Base-by-base conservation (phyloP, 2,888 invertebrate genomes). In the Macaria liturata region DNA sequence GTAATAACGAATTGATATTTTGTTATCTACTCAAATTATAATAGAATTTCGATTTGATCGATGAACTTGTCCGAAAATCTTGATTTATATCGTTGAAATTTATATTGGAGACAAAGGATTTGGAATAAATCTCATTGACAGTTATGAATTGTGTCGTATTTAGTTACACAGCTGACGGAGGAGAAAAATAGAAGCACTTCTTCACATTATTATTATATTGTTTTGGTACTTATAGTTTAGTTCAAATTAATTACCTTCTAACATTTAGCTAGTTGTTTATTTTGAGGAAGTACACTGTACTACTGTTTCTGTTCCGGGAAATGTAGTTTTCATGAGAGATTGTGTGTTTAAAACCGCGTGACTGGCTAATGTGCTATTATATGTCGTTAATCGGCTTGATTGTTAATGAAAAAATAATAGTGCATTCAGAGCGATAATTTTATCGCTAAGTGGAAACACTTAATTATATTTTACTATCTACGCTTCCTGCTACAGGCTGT, bases 381-480 rank as follows among this genome's bases (percentile, higher is more conserved):
- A 63, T 51, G 48, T 54, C 54, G 57, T 52, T 59, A 60, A 65
- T 59, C 56, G 60, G 56, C 40, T 55, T 52, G 60, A 57, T 69
- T 67, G 69, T 70, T 67, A 69, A 73, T 72, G 70, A 71, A 74
- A 71, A 71, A 72, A 72, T 70, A 70, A 71, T 72, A 71, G 66
- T 60, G 67, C 51, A 68, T 68, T 66, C 64, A 65, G 61, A 61
- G 68, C 60, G 74, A 72, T 76, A 71, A 75, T 74, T 68, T 74
- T 69, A 76, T 76, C 73, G 68, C 70, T 52, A 74, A 74, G 71
- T 74, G 75, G 77, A 62, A 74, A 73, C 68, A 75, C 74, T 78
- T 71, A 72, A 76, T 76, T 78, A 76, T 78, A 71, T 77, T 79
- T 76, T 77, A 80, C 75, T 83, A 84, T 80, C 84, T 74, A 72